phyloP scores from a whole-genome alignment of 1,140 invertebrate species.

The Zaprionus vittiger region DNA sequence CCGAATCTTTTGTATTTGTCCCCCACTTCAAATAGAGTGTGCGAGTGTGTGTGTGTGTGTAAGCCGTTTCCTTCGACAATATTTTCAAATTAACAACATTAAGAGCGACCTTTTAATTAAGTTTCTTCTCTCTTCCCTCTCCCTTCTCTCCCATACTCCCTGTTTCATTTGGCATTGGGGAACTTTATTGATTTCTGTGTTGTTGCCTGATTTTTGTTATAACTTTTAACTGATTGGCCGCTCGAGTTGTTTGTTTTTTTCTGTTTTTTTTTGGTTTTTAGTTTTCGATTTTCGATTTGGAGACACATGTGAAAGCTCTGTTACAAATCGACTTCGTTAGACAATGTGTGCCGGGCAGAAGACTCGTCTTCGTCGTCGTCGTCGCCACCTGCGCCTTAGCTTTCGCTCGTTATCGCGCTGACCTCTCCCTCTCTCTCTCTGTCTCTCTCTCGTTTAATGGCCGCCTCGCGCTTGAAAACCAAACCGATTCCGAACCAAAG shows the following conservation, averaged over 20 bases:
- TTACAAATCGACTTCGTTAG: conserved; percentile 74
- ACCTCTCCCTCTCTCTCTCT: conserved; percentile 66
- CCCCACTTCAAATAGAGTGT: conserved; percentile 9
- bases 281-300: conserved; percentile 43
- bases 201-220: conserved; percentile 47
- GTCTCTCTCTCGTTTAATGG: conserved; percentile 60
- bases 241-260: conserved; percentile 21
- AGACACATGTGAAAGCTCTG: conserved; percentile 79
- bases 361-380: background rate
- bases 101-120: conserved; percentile 82
- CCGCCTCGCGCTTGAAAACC: conserved; percentile 30
- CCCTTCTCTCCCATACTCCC: background rate
- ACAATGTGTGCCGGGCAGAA: conserved; percentile 44
- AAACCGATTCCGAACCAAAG: conserved; percentile 42
- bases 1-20: conserved; percentile 56
- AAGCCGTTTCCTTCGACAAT: conserved; percentile 78
- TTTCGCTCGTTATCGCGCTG: conserved; percentile 79
- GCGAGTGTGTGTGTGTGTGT: conserved; percentile 45
- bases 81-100: conserved; percentile 82
- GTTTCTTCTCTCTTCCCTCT: conserved; percentile 56
- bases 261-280: conserved; percentile 23
- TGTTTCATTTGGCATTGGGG: conserved; percentile 59
- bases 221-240: conserved; percentile 62
- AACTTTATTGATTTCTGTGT: conserved; percentile 72
- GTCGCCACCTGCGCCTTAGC: conserved; percentile 56